Evolutionary conservation across 1,140 invertebrate genomes (phyloP), one percentile per base, ranked within the genome.

Genomic region (Rhysida immarginata): DNA sequence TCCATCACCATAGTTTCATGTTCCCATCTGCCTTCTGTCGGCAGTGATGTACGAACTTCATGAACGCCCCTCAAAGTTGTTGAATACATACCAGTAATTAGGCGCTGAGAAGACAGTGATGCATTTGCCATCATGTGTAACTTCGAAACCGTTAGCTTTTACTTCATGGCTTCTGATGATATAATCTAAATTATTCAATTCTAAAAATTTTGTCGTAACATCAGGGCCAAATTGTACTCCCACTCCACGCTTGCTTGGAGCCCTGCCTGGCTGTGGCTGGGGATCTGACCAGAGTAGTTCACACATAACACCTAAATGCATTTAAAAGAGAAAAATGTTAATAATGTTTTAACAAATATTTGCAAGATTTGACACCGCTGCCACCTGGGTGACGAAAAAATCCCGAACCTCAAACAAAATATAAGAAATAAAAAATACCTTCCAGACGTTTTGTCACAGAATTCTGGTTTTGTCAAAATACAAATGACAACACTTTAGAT

Each of bases 201-300:
- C 70, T 23, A 94, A 77, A 72, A 99, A 99, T 29, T 77, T 76
- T 58, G 83, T 73, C 0, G 96, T 99, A 1, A 99, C 84, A 71
- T 99, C 94, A 0, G 96, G 96, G 5, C 96, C 96, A 75, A 99
- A 99, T 71, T 99, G 95, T 62, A 94, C 85, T 21, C 95, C 96
- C 2, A 99, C 92, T 1, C 96, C 96, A 57, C 96, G 80, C 73
- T 97, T 98, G 60, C 92, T 96, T 0, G 90, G 85, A 0, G 88
- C 81, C 35, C 89, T 74, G 0, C 96, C 96, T 46, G 68, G 64
- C 68, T 84, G 81, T 8, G 83, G 81, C 68, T 97, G 94, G 0
- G 96, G 96, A 76, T 99, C 96, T 0, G 92, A 96, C 96, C 96
- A 98, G 8, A 98, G 74, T 50, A 99, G 72, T 68, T 98, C 95